Evolutionary conservation across 2,113 vertebrate genomes (phyloP), one percentile per base, ranked within the genome.

Genomic region (Actenoides hombroni): DNA sequence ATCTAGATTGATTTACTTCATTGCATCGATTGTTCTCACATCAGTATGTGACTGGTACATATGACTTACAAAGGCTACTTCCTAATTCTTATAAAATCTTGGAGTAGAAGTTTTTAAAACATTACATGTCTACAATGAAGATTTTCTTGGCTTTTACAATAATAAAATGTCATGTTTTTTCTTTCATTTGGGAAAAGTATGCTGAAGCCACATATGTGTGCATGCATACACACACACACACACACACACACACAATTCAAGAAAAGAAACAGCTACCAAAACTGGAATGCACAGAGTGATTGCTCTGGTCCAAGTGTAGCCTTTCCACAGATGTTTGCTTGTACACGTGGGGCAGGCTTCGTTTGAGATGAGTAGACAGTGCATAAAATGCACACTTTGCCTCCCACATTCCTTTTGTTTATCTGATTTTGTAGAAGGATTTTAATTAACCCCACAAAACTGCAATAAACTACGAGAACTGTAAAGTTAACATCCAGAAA

Each of bases 371-470:
- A 95, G 91, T 8, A 70, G 70, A 83, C 33, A 75, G 51, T 44
- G 73, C 49, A 65, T 75, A 51, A 88, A 92, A 70, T 20, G 24
- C 15, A 74, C 51, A 31, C 64, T 92, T 94, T 53, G 53, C 57
- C 70, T 92, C 83, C 91, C 67, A 39, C 2, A 0, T 82, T 82
- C 65, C 61, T 90, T 64, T 89, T 78, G 80, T 76, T 90, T 86
- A 75, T 94, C 88, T 95, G 84, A 86, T 93, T 95, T 91, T 91
- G 60, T 73, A 83, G 57, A 75, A 84, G 18, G 39, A 69, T 86
- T 95, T 92, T 95, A 91, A 95, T 95, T 95, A 94, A 89, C 68
- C 40, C n/a, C 37, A 70, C 71, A 51, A 53, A 77, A 85, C 28
- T 82, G 53, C 70, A 78, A 16, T 77, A 69, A 89, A 46, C 71